Base-by-base conservation (phyloP, 2,888 invertebrate species). In the Acleris emargana region DNA sequence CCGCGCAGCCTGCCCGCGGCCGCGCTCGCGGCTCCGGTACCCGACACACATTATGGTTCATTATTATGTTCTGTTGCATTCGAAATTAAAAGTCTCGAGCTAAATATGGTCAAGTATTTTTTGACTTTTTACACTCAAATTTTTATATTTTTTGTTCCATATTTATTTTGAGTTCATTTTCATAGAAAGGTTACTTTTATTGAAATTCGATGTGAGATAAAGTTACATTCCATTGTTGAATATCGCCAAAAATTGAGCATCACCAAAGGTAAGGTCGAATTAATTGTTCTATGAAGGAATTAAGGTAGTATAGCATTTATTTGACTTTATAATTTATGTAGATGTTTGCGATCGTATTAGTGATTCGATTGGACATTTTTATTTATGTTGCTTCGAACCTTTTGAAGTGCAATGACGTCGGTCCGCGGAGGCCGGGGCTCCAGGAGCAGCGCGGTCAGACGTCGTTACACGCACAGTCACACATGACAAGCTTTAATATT, bases 41-140 rank as follows among this genome's bases (percentile, higher is more conserved):
- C 79, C 11, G 38, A 80, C 76, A 73, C 74, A 68, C 76, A 70
- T 72, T 76, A 76, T 76, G 84, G 82, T 82, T 80, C 86, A 86
- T 86, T 80, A 73, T 90, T 90, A 80, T 90, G 80, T 91, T 90
- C 75, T 86, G 86, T 90, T 91, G 86, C 87, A 83, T 87, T 87
- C 67, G 63, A 64, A 55, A 60, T 64, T 53, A 58, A 57, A 78
- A 80, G 75, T 84, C 83, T 88, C 92, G 93, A 93, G 93, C 93
- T 93, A 93, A 86, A 85, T 86, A 87, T 92, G 93, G 93, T 93
- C 93, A 93, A 91, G 91, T 87, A 91, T 93, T 93, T 88, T 92
- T 93, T 91, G 91, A 92, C 93, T 93, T 93, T 93, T 93, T 93
- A 93, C 93, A 91, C 93, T 93, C 93, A 93, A 93, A 93, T 93